A percentile compares a stretch with the other conserved stretches of the same genome.
Conservation (phyloP, 1,140 invertebrate species). For the Lepidurus packardi region DNA sequence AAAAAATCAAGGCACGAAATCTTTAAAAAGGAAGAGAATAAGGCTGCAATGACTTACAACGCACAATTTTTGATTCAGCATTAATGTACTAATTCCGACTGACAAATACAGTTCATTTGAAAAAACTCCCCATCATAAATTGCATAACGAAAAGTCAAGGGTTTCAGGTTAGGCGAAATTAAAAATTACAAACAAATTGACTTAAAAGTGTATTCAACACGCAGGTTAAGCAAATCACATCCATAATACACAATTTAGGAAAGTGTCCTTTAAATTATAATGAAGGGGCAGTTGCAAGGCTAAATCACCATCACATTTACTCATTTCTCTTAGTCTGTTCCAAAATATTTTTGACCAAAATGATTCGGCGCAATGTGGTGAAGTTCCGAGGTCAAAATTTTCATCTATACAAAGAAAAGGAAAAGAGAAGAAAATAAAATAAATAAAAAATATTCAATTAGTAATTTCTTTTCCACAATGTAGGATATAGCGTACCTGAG, state of each 20-base stretch:
- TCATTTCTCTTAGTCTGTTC: slow-evolving; percentile 70
- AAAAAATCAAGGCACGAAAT: too few species aligned
- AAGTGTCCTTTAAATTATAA: not conserved
- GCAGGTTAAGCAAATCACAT: not conserved
- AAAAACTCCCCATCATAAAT: not conserved
- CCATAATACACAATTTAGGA: not conserved
- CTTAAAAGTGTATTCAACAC: not conserved
- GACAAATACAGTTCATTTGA: too few species aligned
- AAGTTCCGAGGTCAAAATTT: slow-evolving; percentile 90
- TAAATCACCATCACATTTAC: not conserved
- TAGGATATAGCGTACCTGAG: slow-evolving; percentile 53
- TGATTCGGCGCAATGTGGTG: slow-evolving; percentile 94
- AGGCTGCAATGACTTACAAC: too few species aligned
- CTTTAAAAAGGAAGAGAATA: too few species aligned
- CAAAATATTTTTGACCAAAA: slow-evolving; percentile 98
- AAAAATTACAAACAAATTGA: not conserved
- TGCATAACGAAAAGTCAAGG: not conserved
- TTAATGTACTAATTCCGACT: too few species aligned
- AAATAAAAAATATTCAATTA: too few species aligned
- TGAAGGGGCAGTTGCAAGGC: not conserved
- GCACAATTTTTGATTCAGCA: too few species aligned
- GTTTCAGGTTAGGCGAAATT: not conserved
- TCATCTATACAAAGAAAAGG: slow-evolving; percentile 59
- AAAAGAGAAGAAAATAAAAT: not conserved
- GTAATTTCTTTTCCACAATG: slow-evolving; percentile 11